phyloP scores from a whole-genome alignment of 2,888 invertebrate species.

The Dusona sp. region DNA sequence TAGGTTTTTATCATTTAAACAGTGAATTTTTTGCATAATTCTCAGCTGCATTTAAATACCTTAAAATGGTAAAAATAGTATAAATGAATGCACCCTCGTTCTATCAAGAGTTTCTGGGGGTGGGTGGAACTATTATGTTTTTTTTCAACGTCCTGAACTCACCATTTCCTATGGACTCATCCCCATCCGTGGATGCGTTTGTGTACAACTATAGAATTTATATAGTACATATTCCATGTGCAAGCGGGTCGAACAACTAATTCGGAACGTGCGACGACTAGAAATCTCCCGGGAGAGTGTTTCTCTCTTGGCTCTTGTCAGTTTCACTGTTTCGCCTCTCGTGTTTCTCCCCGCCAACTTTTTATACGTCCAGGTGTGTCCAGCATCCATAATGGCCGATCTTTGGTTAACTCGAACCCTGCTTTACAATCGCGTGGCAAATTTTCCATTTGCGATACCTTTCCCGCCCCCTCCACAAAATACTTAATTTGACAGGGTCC shows the following conservation, averaged over 20 bases:
- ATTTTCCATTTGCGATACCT: slow-evolving; percentile 25
- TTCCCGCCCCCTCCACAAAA: background rate
- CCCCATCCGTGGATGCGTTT: slow-evolving; percentile 20
- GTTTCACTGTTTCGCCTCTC: slow-evolving; percentile 55
- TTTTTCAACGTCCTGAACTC: slow-evolving; percentile 58
- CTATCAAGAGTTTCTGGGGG: slow-evolving; percentile 1
- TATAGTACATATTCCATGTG: slow-evolving; percentile 80
- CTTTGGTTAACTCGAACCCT: slow-evolving; percentile 42
- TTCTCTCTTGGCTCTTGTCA: slow-evolving; percentile 46
- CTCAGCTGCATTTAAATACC: background rate
- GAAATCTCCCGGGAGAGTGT: slow-evolving; percentile 75
- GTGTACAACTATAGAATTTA: slow-evolving; percentile 46
- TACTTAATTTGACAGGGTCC: too few relatives aligned
- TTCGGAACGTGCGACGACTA: slow-evolving; percentile 83
- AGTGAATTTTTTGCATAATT: background rate
- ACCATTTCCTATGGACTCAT: slow-evolving; percentile 44
- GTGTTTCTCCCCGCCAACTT: slow-evolving; percentile 28
- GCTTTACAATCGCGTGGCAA: slow-evolving; percentile 34
- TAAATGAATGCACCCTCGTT: slow-evolving; percentile 14
- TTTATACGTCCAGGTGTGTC: slow-evolving; percentile 38
- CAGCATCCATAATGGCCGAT: slow-evolving; percentile 51
- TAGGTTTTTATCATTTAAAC: background rate
- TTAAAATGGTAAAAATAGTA: background rate
- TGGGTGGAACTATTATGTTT: slow-evolving; percentile 2
- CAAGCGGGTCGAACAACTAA: slow-evolving; percentile 83